Conservation (phyloP, 2,113 vertebrate genomes). For the Leptosomus discolor region DNA sequence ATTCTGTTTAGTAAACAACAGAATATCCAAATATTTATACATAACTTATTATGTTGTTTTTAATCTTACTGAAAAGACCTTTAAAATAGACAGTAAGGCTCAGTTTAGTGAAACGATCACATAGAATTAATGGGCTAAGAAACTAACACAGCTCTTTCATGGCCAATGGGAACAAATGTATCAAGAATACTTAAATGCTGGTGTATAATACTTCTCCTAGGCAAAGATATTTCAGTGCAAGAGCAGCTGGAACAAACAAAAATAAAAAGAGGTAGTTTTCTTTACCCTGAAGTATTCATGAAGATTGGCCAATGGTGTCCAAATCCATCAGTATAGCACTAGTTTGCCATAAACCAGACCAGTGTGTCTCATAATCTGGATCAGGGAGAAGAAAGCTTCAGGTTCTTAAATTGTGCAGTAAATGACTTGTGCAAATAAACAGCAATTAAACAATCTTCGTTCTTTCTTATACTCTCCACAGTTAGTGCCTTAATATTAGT, state of each 20-base stretch:
- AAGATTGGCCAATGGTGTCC: not conserved
- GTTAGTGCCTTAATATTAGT: not conserved
- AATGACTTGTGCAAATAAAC: not conserved
- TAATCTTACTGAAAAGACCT: not conserved
- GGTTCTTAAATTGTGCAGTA: not conserved
- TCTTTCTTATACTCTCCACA: not conserved
- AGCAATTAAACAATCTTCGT: not conserved
- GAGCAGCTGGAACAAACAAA: not conserved
- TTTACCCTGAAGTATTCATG: not conserved
- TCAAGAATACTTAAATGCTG: not conserved
- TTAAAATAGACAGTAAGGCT: not conserved
- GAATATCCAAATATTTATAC: conserved; percentile 10
- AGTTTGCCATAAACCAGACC: not conserved
- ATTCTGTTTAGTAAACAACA: not conserved
- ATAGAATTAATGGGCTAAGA: not conserved
- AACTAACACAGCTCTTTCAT: not conserved
- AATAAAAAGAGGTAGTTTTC: not conserved
- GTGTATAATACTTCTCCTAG: not conserved
- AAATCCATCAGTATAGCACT: not conserved
- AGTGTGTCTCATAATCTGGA: not conserved
- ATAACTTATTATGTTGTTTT: not conserved
- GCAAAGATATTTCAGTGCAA: not conserved
- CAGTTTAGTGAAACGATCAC: not conserved
- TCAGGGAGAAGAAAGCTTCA: not conserved
- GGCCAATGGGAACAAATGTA: not conserved